phyloP scores from a whole-genome alignment of 2,797 vertebrate genomes.

The Spinus pinus region DNA sequence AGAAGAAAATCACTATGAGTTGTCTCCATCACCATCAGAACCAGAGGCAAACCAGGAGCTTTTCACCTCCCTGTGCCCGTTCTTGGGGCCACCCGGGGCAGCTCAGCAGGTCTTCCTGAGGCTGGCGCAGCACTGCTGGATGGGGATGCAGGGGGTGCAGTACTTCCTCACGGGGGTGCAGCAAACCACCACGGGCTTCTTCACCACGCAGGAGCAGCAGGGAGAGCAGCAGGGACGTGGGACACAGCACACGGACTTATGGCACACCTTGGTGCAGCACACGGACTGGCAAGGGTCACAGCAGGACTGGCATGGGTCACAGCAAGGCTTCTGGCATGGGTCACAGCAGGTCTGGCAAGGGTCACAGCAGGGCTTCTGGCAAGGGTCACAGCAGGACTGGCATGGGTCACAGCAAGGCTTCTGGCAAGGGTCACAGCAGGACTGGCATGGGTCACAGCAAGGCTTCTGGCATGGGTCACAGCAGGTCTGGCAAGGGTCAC shows the following conservation, averaged over 20 bases:
- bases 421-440: background rate
- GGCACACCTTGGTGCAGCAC: constrained; percentile 33
- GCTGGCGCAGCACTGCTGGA: constrained; percentile 5
- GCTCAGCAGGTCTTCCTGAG: constrained; percentile 30
- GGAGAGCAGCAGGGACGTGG: background rate
- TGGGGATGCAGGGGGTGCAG: constrained; percentile 7
- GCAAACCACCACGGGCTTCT: background rate
- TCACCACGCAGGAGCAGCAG: constrained; percentile 14
- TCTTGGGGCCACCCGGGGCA: accelerated
- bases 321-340: background rate
- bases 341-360: background rate
- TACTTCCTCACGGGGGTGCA: background rate
- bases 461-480: background rate
- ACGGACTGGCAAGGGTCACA: background rate
- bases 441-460: background rate
- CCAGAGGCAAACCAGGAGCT: background rate
- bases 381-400: background rate
- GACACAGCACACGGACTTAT: background rate
- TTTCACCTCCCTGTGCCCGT: background rate
- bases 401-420: background rate
- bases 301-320: background rate
- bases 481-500: background rate
- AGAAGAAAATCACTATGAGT: accelerated
- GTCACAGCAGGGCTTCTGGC: background rate
- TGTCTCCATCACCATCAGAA: background rate